These are phyloP conservation scores for Clupea harengus DNA, from an alignment of 2,113 vertebrate species.

Conservation along the genomic window DNA sequence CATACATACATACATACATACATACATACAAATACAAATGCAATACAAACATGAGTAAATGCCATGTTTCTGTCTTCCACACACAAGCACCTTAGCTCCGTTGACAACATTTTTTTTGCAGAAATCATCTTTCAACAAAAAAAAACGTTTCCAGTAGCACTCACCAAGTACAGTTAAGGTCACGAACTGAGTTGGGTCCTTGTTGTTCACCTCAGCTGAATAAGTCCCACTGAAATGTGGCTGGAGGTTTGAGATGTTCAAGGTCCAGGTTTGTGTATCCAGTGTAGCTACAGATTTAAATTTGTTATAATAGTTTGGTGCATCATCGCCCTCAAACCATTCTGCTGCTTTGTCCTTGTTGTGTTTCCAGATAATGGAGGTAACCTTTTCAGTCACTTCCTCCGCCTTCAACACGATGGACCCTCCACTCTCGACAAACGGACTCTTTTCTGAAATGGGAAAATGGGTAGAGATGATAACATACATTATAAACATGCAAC, in stretches of 20 bases:
- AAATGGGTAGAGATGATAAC: neutral
- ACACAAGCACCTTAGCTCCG: too few species aligned
- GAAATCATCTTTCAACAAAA: too few species aligned
- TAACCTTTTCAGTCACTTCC: neutral
- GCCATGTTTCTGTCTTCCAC: too few species aligned
- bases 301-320: neutral
- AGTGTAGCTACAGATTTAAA: neutral
- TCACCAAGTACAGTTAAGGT: neutral
- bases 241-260: neutral
- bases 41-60: too few species aligned
- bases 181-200: too few species aligned
- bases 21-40: too few species aligned
- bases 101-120: too few species aligned
- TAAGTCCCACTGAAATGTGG: neutral
- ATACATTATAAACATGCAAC: neutral
- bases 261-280: neutral
- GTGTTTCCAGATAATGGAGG: neutral
- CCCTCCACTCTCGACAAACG: neutral
- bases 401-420: neutral
- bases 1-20: too few species aligned
- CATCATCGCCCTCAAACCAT: neutral
- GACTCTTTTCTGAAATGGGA: neutral
- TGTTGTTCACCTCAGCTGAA: neutral
- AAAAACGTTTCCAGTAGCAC: neutral
- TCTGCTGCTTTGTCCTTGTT: neutral